Percentiles rank a stretch among this genome's conserved stretches.
Conservation (phyloP, 1,140 invertebrate species). For the Papilio polytes region DNA sequence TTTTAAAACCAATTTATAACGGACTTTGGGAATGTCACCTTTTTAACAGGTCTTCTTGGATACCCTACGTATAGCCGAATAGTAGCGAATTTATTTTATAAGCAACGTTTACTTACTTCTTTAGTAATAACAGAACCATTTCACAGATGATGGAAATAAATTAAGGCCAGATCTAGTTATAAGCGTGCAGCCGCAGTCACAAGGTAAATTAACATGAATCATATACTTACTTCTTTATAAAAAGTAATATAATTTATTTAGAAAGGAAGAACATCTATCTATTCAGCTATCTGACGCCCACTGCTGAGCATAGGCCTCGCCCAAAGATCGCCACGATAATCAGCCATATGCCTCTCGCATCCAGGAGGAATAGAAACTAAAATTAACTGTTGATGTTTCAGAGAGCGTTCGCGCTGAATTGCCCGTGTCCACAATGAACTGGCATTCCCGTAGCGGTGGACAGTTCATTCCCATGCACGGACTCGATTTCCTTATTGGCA, state of each 20-base stretch:
- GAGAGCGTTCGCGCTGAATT: constrained; percentile 62
- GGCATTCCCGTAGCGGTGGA: constrained; percentile 74
- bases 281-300: too few species aligned
- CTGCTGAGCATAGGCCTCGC: too few species aligned
- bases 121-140: background rate
- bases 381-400: constrained; percentile 37
- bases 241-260: background rate
- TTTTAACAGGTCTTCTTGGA: too few species aligned
- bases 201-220: constrained; percentile 52
- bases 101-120: background rate
- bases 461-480: constrained; percentile 84
- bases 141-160: constrained; percentile 62
- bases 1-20: background rate
- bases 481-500: constrained; percentile 85
- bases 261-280: too few species aligned
- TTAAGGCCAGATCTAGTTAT: constrained; percentile 65
- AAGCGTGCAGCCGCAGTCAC: constrained; percentile 63
- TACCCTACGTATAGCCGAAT: too few species aligned
- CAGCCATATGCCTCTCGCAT: too few species aligned
- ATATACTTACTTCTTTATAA: background rate
- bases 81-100: too few species aligned
- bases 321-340: too few species aligned
- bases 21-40: too few species aligned
- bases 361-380: too few species aligned
- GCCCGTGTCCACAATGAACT: constrained; percentile 83